phyloP scores from a whole-genome alignment of 2,113 vertebrate species.

The Cercocebus atys region DNA sequence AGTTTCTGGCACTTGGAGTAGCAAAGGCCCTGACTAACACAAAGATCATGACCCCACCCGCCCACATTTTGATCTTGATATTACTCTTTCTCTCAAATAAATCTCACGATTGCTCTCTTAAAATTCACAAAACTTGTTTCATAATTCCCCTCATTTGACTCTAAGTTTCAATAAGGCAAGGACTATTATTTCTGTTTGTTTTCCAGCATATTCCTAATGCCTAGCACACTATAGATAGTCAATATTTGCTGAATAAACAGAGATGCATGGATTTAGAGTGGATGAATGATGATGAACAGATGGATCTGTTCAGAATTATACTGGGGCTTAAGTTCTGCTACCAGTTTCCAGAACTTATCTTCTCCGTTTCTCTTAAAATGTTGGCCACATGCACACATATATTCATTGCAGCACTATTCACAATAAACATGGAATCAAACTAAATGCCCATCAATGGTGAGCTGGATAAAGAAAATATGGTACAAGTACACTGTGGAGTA shows the following conservation, averaged over 20 bases:
- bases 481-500: no score
- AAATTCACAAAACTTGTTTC: neutral
- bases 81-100: neutral
- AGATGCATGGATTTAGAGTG: neutral
- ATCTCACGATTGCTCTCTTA: neutral
- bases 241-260: neutral
- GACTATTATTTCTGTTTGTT: neutral
- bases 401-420: no score
- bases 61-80: neutral
- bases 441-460: no score
- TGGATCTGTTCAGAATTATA: neutral
- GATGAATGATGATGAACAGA: neutral
- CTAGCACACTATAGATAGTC: neutral
- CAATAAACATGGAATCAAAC: no score
- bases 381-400: no score
- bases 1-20: neutral
- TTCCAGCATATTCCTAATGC: neutral
- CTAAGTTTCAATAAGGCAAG: neutral
- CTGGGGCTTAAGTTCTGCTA: neutral
- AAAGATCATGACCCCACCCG: neutral
- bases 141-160: neutral
- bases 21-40: neutral
- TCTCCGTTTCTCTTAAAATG: neutral
- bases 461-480: no score
- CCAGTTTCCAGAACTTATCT: neutral